Conservation (phyloP, 2,888 invertebrate genomes). For the Amphiduros pacificus region DNA sequence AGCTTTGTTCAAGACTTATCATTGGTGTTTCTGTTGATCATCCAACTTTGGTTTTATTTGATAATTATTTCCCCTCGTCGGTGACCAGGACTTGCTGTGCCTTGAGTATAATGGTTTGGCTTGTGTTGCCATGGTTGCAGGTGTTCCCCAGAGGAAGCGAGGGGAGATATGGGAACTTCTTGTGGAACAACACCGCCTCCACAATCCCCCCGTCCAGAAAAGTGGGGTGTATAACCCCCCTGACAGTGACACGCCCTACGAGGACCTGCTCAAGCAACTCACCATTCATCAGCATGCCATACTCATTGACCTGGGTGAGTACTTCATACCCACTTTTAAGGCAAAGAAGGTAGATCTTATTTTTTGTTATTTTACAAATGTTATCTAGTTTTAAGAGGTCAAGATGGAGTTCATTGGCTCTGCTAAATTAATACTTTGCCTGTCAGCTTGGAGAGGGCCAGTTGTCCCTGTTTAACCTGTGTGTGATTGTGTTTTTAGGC, state of each 20-base stretch:
- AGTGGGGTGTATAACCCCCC: constrained; percentile 56
- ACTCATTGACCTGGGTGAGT: constrained; percentile 83
- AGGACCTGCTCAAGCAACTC: constrained; percentile 78
- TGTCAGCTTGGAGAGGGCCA: constrained; percentile 91
- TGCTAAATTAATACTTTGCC: constrained; percentile 88
- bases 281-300: constrained; percentile 97
- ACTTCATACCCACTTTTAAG: too few relatives aligned
- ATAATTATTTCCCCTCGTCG: too few relatives aligned
- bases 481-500: constrained; percentile 61
- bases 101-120: too few relatives aligned
- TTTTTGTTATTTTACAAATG: too few relatives aligned
- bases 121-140: constrained; percentile 63
- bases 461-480: constrained; percentile 85
- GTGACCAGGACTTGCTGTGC: too few relatives aligned
- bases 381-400: too few relatives aligned
- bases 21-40: too few relatives aligned
- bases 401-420: too few relatives aligned
- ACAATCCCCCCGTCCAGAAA: constrained; percentile 31
- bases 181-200: constrained; percentile 72
- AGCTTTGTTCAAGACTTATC: too few relatives aligned
- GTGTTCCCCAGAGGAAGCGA: constrained; percentile 80
- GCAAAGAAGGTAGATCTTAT: too few relatives aligned
- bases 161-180: constrained; percentile 93
- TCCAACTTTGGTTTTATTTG: too few relatives aligned
- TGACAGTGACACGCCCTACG: constrained; percentile 71